Conservation (phyloP, 2,797 vertebrate species). For the Pitangus sulphuratus region DNA sequence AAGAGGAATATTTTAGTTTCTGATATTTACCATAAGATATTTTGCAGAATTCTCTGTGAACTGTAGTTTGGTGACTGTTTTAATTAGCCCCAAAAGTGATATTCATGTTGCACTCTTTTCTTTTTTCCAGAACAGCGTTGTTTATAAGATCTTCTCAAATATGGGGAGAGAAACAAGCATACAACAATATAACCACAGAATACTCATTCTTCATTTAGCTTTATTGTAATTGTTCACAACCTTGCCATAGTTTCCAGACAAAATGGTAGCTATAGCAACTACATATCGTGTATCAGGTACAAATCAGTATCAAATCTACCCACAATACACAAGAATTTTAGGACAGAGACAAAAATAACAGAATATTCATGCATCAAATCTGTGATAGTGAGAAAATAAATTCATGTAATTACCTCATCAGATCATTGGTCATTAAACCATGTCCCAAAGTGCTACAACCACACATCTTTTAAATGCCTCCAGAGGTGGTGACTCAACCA, state of each 20-base stretch:
- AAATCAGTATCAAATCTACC: not conserved
- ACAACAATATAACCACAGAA: not conserved
- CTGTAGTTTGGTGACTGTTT: not conserved
- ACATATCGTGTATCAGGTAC: not conserved
- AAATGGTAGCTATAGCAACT: conserved; percentile 23
- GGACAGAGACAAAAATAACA: not conserved
- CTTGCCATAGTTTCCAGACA: not conserved
- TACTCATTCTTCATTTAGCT: not conserved
- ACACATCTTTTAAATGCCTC: not conserved
- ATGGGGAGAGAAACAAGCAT: not conserved
- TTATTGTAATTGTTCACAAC: conserved; percentile 2
- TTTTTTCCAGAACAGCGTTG: not conserved
- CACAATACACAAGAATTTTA: not conserved
- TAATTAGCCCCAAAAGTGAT: not conserved
- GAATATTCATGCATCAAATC: not conserved
- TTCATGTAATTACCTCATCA: not conserved
- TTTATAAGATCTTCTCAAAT: not conserved
- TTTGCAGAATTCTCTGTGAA: not conserved
- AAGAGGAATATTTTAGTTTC: not conserved
- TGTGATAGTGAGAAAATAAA: not conserved
- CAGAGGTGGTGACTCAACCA: not conserved
- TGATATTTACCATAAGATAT: not conserved
- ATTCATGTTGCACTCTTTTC: not conserved
- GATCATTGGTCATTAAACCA: not conserved
- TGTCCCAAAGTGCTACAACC: not conserved